Conservation (phyloP, 2,797 vertebrate genomes). For the Champsocephalus gunnari region DNA sequence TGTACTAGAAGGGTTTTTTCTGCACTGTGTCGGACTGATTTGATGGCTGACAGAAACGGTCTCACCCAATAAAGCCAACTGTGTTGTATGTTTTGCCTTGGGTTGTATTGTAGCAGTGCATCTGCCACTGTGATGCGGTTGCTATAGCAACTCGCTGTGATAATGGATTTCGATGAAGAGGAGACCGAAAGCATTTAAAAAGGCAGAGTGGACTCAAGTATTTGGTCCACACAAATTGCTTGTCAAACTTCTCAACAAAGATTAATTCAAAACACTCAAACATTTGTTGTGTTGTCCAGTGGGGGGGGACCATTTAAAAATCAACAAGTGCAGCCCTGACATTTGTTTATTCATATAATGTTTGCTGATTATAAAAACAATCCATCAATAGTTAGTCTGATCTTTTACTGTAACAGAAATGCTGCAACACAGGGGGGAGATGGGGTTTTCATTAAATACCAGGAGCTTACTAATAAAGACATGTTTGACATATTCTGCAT, state of each 20-base stretch:
- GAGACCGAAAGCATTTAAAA: slow-evolving; percentile 46
- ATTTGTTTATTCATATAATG: slow-evolving; percentile 15
- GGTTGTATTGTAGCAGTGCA: slow-evolving; percentile 55
- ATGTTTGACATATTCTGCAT: neutral
- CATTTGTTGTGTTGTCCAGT: slow-evolving; percentile 2
- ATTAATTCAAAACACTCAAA: slow-evolving; percentile 32
- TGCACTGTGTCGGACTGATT: neutral
- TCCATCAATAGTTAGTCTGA: neutral
- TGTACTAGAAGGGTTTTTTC: neutral
- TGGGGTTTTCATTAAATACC: neutral
- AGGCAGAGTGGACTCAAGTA: slow-evolving; percentile 44
- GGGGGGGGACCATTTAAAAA: neutral
- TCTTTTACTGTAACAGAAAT: neutral
- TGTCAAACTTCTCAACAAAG: slow-evolving; percentile 29
- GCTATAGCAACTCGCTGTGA: slow-evolving; percentile 73
- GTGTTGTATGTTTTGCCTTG: slow-evolving; percentile 45
- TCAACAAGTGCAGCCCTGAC: neutral
- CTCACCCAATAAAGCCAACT: slow-evolving; percentile 20
- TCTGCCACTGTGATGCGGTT: slow-evolving; percentile 74
- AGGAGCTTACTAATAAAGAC: too few relatives aligned
- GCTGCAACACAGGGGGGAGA: neutral
- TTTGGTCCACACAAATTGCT: slow-evolving; percentile 40
- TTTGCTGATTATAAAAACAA: slow-evolving; percentile 1
- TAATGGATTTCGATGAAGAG: slow-evolving; percentile 47
- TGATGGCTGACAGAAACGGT: slow-evolving; percentile 10